phyloP scores from a whole-genome alignment of 1,140 invertebrate genomes.

The Drosophila repleta region DNA sequence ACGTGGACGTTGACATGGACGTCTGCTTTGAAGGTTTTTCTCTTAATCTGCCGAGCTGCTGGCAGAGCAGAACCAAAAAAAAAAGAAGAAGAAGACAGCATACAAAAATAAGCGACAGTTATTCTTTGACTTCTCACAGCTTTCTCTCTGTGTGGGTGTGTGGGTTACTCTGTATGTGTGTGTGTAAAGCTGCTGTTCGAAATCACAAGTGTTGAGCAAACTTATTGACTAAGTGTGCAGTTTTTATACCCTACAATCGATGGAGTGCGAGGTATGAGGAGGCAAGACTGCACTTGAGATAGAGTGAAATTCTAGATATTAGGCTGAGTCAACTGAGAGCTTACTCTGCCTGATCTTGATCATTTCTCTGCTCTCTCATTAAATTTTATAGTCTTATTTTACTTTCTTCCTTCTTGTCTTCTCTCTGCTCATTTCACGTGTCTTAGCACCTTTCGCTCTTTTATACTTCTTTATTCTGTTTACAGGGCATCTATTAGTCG shows the following conservation, averaged over 20 bases:
- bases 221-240: background rate
- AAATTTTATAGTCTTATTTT: too few relatives aligned
- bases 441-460: too few relatives aligned
- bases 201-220: slow-evolving; percentile 12
- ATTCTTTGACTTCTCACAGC: slow-evolving; percentile 22
- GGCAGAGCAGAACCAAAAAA: background rate
- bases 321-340: too few relatives aligned
- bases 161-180: background rate
- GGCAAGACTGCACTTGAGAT: too few relatives aligned
- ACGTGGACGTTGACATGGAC: slow-evolving; percentile 49
- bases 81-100: background rate
- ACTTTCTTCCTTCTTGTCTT: too few relatives aligned
- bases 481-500: background rate
- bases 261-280: background rate
- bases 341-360: too few relatives aligned
- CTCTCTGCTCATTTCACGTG: too few relatives aligned
- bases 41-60: slow-evolving; percentile 51
- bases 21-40: slow-evolving; percentile 75
- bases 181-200: slow-evolving; percentile 1
- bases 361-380: too few relatives aligned
- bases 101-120: slow-evolving; percentile 22
- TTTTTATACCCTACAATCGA: background rate
- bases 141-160: background rate
- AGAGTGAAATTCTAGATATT: too few relatives aligned
- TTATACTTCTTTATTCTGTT: background rate